Evolutionary conservation across 1,140 invertebrate species (phyloP), one percentile per base, ranked within the genome.

Genomic region (Ylistrum balloti): DNA sequence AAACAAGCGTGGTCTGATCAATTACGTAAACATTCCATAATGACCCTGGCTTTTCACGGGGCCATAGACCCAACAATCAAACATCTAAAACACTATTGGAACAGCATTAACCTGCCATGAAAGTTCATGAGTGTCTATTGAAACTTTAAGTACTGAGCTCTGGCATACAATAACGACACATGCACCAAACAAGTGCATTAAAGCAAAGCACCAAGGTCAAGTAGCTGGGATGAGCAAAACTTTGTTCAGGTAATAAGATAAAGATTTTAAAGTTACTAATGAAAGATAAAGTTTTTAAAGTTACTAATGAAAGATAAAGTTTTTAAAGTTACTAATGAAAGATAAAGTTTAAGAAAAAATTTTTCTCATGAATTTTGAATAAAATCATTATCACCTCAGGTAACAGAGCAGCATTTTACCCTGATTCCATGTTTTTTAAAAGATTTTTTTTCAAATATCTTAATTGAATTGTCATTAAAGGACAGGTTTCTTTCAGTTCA

Each of bases 181-280:
- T 74, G 56, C 56, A 74, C 56, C 56, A 74, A 74, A 74, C 22
- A 74, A n/a, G 56, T 74, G 22, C 9, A 74, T 9, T 28, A 74
- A 74, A 74, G n/a, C 56, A 74, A 74, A 74, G 56, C 56, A 74
- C 56, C 56, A 74, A 48, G 45, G 20, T 48, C 45, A 22, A 74
- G n/a, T n/a, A 74, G n/a, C n/a, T 74, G 17, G n/a, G n/a, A 28
- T 74, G 56, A 74, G 56, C 56, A 74, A 74, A 5, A 74, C n/a
- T 74, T 28, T 17, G 28, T n/a, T 45, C 17, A 17, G 41, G 17
- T n/a, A n/a, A n/a, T n/a, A 45, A 45, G 20, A 45, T 17, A 13
- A 45, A 45, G 35, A 15, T 45, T 45, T 45, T 13, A 45, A 45
- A 45, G 20, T 9, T 45, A 74, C 28, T 74, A 74, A 28, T 74